Conservation (phyloP, 2,888 invertebrate species). For the Tiliacea aurago region DNA sequence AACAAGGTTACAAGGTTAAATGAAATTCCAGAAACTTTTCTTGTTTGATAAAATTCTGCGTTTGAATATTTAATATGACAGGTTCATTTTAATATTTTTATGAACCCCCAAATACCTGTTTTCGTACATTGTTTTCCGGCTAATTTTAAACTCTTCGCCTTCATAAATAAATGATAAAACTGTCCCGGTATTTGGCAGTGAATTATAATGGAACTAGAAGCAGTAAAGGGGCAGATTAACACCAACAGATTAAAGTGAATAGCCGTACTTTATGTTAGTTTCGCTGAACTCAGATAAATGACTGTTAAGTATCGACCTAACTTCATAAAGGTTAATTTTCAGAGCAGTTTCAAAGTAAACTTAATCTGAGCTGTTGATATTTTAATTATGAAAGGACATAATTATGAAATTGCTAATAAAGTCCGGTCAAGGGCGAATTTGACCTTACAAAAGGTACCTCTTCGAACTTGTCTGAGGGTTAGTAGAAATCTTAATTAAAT, state of each 20-base stretch:
- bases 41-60: conserved; percentile 73
- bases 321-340: conserved; percentile 58
- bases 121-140: conserved; percentile 24
- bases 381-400: conserved; percentile 28
- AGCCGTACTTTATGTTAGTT: conserved; percentile 63
- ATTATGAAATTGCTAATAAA: conserved; percentile 9
- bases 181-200: conserved; percentile 56
- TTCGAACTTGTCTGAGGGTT: not conserved
- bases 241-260: conserved; percentile 68
- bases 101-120: conserved; percentile 33
- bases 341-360: conserved; percentile 48
- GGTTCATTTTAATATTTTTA: conserved; percentile 60
- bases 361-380: conserved; percentile 42
- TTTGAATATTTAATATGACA: conserved; percentile 73
- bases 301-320: conserved; percentile 46
- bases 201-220: conserved; percentile 69
- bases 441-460: not conserved
- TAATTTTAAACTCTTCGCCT: conserved; percentile 24
- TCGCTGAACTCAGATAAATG: conserved; percentile 50
- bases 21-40: conserved; percentile 71
- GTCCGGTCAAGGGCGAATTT: not conserved
- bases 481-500: conserved; percentile 46
- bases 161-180: conserved; percentile 62
- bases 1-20: conserved; percentile 62
- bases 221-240: conserved; percentile 70